These are phyloP conservation scores for Vicugna pacos DNA, from an alignment of 2,113 vertebrate species.

Conservation along the genomic window DNA sequence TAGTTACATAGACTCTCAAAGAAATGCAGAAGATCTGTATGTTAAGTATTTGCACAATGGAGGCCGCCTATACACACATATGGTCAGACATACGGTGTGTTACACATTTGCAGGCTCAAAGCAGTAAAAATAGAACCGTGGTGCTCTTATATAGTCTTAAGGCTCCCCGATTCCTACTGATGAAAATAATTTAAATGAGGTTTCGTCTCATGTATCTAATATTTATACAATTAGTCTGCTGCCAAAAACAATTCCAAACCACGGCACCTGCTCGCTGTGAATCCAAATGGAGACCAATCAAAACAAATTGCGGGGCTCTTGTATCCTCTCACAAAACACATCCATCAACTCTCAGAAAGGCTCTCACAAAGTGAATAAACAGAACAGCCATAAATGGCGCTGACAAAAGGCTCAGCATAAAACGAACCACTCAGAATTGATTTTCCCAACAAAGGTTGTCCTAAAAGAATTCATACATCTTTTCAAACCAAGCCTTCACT, in stretches of 20 bases:
- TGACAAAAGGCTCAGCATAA: slow-evolving; percentile 64
- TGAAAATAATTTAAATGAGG: slow-evolving; percentile 60
- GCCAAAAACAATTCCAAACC: slow-evolving; percentile 54
- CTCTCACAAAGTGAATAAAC: slow-evolving; percentile 63
- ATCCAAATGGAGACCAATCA: slow-evolving; percentile 63
- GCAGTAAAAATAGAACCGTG: neutral
- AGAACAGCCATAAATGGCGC: slow-evolving; percentile 57
- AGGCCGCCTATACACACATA: neutral
- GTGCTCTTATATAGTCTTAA: neutral
- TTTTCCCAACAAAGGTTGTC: slow-evolving; percentile 66
- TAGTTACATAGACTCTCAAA: slow-evolving; percentile 49
- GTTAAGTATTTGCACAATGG: neutral
- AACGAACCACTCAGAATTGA: slow-evolving; percentile 51
- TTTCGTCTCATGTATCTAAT: slow-evolving; percentile 52
- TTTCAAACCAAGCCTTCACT: neutral
- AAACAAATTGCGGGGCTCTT: slow-evolving; percentile 72
- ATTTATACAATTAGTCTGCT: slow-evolving; percentile 55
- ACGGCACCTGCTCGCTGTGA: slow-evolving; percentile 53
- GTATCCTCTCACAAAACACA: slow-evolving; percentile 52
- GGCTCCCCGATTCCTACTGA: neutral
- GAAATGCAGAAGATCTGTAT: slow-evolving; percentile 28
- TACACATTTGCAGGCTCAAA: slow-evolving; percentile 11
- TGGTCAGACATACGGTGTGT: neutral
- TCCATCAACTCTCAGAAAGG: slow-evolving; percentile 42
- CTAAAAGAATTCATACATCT: slow-evolving; percentile 48